Evolutionary conservation across 2,113 vertebrate species (phyloP).

Genomic region (Mustela lutreola): DNA sequence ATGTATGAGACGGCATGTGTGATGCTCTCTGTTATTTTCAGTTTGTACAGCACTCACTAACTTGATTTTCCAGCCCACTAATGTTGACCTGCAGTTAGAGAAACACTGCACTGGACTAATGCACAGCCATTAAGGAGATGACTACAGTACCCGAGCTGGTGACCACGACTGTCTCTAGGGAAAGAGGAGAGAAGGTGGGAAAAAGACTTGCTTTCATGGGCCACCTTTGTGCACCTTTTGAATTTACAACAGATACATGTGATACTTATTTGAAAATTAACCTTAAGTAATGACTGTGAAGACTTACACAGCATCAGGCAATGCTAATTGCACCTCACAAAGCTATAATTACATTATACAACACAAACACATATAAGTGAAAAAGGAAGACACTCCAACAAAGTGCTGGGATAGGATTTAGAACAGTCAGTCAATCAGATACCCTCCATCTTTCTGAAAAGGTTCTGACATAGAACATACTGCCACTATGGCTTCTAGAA

Average conservation of each 20-base stretch:
- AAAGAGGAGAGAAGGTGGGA: not conserved
- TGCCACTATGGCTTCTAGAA: not conserved
- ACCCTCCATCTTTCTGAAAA: not conserved
- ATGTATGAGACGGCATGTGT: not conserved
- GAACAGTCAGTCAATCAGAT: not conserved
- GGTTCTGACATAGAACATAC: not conserved
- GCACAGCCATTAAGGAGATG: not conserved
- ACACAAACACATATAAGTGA: not conserved
- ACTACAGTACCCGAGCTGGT: not conserved
- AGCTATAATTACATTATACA: constrained; percentile 12
- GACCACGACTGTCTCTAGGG: not conserved
- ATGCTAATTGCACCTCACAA: not conserved
- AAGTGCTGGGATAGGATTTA: not conserved
- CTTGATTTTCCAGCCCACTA: not conserved
- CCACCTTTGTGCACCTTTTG: not conserved
- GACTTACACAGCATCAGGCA: not conserved
- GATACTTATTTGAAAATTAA: not conserved
- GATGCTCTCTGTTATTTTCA: constrained; percentile 30
- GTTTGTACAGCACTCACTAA: not conserved
- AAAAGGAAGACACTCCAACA: constrained; percentile 3
- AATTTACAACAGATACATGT: not conserved
- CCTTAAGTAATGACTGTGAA: not conserved
- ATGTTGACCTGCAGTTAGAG: not conserved
- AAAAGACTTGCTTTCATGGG: not conserved
- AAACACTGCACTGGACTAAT: not conserved